Evolutionary conservation across 2,113 vertebrate genomes (phyloP).

Genomic region (Ictalurus punctatus): DNA sequence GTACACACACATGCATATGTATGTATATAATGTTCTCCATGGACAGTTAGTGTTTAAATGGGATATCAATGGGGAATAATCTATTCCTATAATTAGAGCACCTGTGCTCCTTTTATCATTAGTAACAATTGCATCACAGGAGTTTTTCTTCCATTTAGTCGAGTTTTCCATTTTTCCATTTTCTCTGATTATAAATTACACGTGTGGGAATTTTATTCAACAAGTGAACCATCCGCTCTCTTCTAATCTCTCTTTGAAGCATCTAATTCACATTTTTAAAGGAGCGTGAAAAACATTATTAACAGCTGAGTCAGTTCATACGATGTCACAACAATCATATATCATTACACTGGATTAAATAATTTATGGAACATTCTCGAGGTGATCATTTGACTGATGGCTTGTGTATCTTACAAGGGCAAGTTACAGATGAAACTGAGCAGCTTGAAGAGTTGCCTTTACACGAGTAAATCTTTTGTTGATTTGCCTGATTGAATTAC

Average conservation of each 20-base stretch:
- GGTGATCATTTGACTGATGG: slow-evolving; percentile 28
- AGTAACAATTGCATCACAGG: neutral
- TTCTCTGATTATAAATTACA: neutral
- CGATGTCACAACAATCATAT: neutral
- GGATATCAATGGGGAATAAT: slow-evolving; percentile 4
- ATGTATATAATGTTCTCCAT: neutral
- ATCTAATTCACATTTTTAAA: neutral
- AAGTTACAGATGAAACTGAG: slow-evolving; percentile 25
- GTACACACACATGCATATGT: neutral
- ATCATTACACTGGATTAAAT: slow-evolving; percentile 6
- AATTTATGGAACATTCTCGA: slow-evolving; percentile 6
- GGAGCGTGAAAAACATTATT: neutral
- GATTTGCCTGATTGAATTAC: slow-evolving; percentile 48
- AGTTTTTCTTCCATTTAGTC: neutral
- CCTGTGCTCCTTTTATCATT: neutral
- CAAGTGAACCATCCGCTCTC: neutral
- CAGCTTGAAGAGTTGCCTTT: slow-evolving; percentile 6
- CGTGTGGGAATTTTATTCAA: neutral
- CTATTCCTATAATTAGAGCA: neutral
- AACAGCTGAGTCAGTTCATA: neutral
- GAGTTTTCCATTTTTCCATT: neutral
- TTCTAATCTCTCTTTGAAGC: neutral
- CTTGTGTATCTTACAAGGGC: slow-evolving; percentile 13
- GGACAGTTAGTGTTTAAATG: slow-evolving; percentile 20
- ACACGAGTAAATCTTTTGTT: slow-evolving; percentile 31